These are phyloP conservation scores for Cancer borealis DNA, from an alignment of 2,888 invertebrate genomes.

Conservation along the genomic window DNA sequence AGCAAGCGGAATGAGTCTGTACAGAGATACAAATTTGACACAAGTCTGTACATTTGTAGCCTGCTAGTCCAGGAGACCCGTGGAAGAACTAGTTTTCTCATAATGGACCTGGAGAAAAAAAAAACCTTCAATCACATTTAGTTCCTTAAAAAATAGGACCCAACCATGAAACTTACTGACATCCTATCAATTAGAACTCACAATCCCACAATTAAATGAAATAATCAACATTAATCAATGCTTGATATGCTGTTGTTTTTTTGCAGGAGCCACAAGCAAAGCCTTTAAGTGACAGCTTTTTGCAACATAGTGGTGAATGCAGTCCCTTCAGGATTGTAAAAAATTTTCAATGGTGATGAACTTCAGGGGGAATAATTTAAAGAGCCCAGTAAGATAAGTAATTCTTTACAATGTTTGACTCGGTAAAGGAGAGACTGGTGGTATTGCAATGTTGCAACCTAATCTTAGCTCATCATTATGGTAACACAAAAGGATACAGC, in stretches of 20 bases:
- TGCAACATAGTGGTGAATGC: conserved; percentile 51
- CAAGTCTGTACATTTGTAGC: conserved; percentile 72
- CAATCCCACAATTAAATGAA: not conserved
- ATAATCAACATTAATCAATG: conserved; percentile 59
- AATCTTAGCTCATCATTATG: conserved; percentile 63
- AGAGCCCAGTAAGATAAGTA: conserved; percentile 62
- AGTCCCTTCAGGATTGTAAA: conserved; percentile 53
- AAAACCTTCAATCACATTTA: not conserved
- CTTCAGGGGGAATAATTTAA: conserved; percentile 56
- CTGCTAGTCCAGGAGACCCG: conserved; percentile 71
- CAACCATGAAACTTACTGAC: not conserved
- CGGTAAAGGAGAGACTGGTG: conserved; percentile 42
- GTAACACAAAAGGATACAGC: conserved; percentile 65
- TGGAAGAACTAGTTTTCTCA: conserved; percentile 74
- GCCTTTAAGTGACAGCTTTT: conserved; percentile 68
- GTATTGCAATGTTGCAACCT: conserved; percentile 65
- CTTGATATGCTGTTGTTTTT: conserved; percentile 65
- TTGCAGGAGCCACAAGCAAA: conserved; percentile 70
- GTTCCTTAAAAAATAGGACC: not conserved
- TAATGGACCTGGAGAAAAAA: conserved; percentile 26
- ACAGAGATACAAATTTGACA: conserved; percentile 68
- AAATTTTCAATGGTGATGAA: conserved; percentile 64
- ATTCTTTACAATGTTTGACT: conserved; percentile 59
- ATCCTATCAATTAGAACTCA: not conserved
- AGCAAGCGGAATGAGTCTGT: conserved; percentile 65